Evolutionary conservation across 1,140 invertebrate species (phyloP).

Genomic region (Microplitis mediator): DNA sequence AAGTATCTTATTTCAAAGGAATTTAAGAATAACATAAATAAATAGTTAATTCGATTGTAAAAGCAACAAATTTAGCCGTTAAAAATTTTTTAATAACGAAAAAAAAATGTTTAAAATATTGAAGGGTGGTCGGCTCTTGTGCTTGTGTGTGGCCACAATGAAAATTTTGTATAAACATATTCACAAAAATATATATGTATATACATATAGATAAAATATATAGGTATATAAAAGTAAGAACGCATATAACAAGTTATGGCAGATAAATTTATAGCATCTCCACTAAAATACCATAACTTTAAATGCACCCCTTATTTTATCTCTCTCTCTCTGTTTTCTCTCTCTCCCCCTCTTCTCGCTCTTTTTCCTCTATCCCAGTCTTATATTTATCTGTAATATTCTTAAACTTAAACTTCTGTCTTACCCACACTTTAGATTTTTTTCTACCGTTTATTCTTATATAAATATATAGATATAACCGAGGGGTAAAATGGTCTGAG

Average conservation of each 20-base stretch:
- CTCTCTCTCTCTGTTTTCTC: conserved; percentile 40
- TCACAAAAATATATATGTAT: too few species aligned
- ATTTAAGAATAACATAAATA: too few species aligned
- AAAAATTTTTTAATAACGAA: not conserved
- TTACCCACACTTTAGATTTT: conserved; percentile 13
- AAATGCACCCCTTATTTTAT: conserved; percentile 55
- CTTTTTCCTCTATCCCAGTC: conserved; percentile 22
- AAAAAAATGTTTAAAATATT: not conserved
- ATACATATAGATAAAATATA: not conserved
- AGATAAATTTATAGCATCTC: conserved; percentile 65
- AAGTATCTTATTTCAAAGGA: too few species aligned
- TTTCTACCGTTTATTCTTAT: too few species aligned
- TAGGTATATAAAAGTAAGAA: conserved; percentile 61
- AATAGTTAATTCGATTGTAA: not conserved
- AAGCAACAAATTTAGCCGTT: not conserved
- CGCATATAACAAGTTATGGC: conserved; percentile 64
- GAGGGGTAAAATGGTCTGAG: too few species aligned
- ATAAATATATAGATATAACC: too few species aligned
- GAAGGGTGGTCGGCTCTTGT: not conserved
- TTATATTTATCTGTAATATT: not conserved
- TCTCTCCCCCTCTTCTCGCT: conserved; percentile 27
- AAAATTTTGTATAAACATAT: too few species aligned
- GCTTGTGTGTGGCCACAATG: conserved; percentile 57
- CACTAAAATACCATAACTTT: conserved; percentile 64
- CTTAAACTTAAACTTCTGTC: not conserved